Evolutionary conservation across 2,113 vertebrate genomes (phyloP).

Genomic region (Emberiza fucata): DNA sequence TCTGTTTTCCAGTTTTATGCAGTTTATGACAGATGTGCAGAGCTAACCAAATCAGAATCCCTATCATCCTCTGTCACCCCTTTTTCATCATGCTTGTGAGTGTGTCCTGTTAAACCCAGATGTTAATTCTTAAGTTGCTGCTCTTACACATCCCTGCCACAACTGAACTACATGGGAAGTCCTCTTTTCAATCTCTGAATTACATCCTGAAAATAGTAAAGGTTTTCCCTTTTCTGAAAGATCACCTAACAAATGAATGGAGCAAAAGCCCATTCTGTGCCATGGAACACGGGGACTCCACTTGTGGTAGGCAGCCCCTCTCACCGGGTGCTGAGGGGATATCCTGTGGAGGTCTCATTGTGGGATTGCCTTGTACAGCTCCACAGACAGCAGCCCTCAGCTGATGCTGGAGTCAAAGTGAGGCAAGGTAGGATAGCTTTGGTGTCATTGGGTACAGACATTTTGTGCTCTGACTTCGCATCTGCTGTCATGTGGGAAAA

Average conservation of each 20-base stretch:
- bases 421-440: not conserved
- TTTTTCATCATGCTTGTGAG: accelerated
- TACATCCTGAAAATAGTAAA: not conserved
- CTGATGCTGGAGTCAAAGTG: not conserved
- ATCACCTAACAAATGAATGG: not conserved
- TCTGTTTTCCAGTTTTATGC: not conserved
- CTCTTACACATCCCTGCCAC: not conserved
- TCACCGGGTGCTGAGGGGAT: not conserved
- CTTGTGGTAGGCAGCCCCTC: not conserved
- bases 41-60: not conserved
- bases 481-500: not conserved
- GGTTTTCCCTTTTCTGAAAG: not conserved
- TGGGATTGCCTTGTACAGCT: not conserved
- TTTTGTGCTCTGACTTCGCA: not conserved
- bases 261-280: not conserved
- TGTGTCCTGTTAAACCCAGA: not conserved
- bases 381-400: not conserved
- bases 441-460: not conserved
- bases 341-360: not conserved
- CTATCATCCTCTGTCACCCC: not conserved
- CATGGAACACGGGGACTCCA: not conserved
- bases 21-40: not conserved
- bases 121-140: not conserved
- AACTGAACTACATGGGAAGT: not conserved
- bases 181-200: not conserved